Base-by-base conservation (phyloP, 2,113 vertebrate species). In the Hydrolagus affinis region DNA sequence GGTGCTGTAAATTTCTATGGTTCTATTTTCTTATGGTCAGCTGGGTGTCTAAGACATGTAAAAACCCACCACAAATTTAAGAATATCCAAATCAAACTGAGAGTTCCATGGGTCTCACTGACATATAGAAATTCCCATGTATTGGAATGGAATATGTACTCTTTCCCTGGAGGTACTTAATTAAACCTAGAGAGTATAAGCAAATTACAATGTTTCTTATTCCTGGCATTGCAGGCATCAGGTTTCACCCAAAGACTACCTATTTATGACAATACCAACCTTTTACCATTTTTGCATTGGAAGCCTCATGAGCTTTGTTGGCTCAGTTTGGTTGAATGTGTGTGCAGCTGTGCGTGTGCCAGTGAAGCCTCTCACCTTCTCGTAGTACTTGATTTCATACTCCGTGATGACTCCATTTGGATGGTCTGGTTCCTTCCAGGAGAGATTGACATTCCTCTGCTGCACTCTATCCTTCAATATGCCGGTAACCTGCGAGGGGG, bases 331-430 rank as follows among this genome's bases (percentile, higher is more conserved):
- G 25, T 66, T 3, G 15, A 83, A 2, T 23, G 62, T 56, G 78
- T 15, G 10, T 83, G 23, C 23, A 80, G 23, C 1, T 80, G 32
- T 21, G 10, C 11, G 19, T 28, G 12, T 80, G 77, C 12, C 21
- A 4, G 62, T 68, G 78, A 85, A 57, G 87, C 2, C 89, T 92
- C 96, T 95, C 93, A 99, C 98, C 91, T 99, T 99, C 91, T 99
- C 96, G 66, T 98, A 99, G 92, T 99, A 99, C 92, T 99, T 99
- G 94, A 99, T 98, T 92, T 99, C 97, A 86, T 99, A 99, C 90
- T 99, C 97, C 0, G 96, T 98, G 94, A 99, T 98, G 95, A 98
- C 96, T 87, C 98, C 97, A 85, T 99, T 99, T 94, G 97, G 96
- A 89, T 98, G 97, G 86, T 98, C 96, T 0, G 98, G 98, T 87